phyloP scores from a whole-genome alignment of 1,140 invertebrate species.

The Aphis craccivora region DNA sequence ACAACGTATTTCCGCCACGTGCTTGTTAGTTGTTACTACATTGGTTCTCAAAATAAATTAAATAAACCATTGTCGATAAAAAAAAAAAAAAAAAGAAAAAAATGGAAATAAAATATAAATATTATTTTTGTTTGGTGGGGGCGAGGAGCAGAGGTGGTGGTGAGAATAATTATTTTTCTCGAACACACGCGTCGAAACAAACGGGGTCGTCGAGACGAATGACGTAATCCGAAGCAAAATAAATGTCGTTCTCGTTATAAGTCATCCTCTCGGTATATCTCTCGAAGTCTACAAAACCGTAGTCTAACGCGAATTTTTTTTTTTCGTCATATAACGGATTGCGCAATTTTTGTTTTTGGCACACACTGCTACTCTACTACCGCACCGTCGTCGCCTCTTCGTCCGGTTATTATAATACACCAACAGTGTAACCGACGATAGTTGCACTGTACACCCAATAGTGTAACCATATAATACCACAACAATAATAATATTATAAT shows the following conservation, averaged over 20 bases:
- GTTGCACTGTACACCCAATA: not conserved
- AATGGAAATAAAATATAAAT: not conserved
- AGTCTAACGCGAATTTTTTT: not conserved
- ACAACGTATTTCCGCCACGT: conserved; percentile 32
- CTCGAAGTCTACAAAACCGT: not conserved
- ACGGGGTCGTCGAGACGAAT: conserved; percentile 1
- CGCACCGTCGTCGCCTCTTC: not conserved
- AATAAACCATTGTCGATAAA: not conserved
- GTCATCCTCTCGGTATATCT: not conserved
- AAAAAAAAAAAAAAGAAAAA: not conserved
- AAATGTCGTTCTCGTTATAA: conserved; percentile 18
- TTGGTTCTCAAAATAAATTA: not conserved
- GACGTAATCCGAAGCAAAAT: conserved; percentile 19
- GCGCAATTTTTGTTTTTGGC: not conserved
- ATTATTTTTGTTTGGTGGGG: not conserved
- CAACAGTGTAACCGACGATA: not conserved
- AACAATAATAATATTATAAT: not conserved
- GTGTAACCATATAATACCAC: not conserved
- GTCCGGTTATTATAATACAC: not conserved
- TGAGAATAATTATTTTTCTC: not conserved
- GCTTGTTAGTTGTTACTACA: not conserved
- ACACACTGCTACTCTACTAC: not conserved
- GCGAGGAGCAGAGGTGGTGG: not conserved
- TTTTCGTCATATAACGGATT: not conserved
- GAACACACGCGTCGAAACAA: not conserved